A percentile compares a stretch with the other conserved stretches of the same genome.
These are phyloP conservation scores for Sebastes hubbsi DNA, from an alignment of 2,797 vertebrate genomes.

Conservation along the genomic window DNA sequence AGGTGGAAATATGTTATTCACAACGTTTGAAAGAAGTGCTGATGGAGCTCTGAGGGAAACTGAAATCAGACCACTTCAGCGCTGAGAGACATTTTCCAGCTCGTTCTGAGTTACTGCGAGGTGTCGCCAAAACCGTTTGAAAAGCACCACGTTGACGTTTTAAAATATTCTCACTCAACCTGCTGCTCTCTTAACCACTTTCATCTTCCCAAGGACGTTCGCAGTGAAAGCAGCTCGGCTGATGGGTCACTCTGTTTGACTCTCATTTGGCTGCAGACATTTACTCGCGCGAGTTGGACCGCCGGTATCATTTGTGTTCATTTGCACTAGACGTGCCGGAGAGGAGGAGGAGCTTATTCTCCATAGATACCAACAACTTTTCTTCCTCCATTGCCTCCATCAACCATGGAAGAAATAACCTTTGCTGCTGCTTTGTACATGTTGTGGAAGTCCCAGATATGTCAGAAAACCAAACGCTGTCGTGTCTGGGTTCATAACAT, in stretches of 20 bases:
- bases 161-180: not conserved
- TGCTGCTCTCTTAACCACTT: not conserved
- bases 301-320: too few relatives aligned
- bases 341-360: fast-evolving
- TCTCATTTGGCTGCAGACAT: not conserved
- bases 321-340: fast-evolving
- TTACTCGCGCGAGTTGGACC: too few relatives aligned
- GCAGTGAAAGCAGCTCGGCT: not conserved
- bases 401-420: too few relatives aligned
- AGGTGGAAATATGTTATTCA: slow-evolving; percentile 64
- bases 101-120: slow-evolving; percentile 23
- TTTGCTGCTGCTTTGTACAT: too few relatives aligned
- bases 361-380: too few relatives aligned
- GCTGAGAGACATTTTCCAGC: slow-evolving; percentile 22
- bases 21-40: slow-evolving; percentile 43
- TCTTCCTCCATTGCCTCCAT: too few relatives aligned
- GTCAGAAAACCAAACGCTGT: too few relatives aligned
- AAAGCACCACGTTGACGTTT: not conserved
- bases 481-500: too few relatives aligned
- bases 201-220: not conserved
- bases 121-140: slow-evolving; percentile 37
- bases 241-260: not conserved
- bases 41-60: slow-evolving; percentile 43
- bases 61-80: slow-evolving; percentile 29
- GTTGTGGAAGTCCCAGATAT: too few relatives aligned